Conservation (phyloP, 2,113 vertebrate genomes). For the Ivindomyrus marchei region DNA sequence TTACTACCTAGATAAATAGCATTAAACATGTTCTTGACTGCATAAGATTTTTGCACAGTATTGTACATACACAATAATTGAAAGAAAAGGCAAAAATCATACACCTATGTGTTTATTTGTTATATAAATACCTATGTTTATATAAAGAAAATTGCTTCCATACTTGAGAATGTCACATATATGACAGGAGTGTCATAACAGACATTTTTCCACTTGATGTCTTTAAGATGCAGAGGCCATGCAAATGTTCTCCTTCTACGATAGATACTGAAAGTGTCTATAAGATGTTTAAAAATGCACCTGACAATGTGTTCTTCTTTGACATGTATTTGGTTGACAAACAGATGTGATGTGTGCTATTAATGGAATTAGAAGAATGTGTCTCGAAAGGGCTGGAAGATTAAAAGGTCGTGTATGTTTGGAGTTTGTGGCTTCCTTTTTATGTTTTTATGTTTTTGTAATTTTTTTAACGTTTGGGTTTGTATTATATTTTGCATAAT, state of each 20-base stretch:
- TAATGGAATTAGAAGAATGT: neutral
- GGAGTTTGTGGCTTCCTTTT: neutral
- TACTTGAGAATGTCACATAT: neutral
- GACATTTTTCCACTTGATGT: neutral
- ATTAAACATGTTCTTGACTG: neutral
- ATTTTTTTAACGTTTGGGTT: neutral
- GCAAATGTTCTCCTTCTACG: neutral
- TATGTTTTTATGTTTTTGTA: neutral
- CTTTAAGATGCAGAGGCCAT: neutral
- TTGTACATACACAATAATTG: neutral
- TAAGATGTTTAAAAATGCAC: neutral
- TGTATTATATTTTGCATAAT: neutral
- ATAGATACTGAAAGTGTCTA: neutral
- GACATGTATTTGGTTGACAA: neutral
- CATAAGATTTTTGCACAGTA: neutral
- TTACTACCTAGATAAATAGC: neutral
- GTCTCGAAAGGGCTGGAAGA: neutral
- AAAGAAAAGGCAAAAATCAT: neutral
- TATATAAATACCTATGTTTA: neutral
- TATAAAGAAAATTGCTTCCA: neutral
- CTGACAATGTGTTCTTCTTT: neutral
- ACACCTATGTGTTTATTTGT: neutral
- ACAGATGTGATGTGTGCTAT: neutral
- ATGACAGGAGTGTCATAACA: neutral
- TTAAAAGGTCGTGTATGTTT: neutral